Percentiles rank a stretch among this genome's conserved stretches.
Evolutionary conservation across 2,797 vertebrate genomes (phyloP).

Genomic region (Picus viridis): DNA sequence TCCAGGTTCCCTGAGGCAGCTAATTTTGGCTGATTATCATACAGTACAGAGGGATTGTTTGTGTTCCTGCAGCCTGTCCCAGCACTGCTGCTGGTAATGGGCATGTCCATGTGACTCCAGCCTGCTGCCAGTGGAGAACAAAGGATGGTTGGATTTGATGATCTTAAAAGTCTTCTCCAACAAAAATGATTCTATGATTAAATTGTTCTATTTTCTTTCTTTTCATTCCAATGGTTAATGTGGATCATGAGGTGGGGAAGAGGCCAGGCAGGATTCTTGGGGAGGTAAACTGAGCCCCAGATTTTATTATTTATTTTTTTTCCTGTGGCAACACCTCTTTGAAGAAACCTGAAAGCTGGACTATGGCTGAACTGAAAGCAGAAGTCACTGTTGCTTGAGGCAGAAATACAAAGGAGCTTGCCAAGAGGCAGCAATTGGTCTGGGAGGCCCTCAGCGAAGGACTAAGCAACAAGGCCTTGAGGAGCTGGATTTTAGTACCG

Average conservation of each 20-base stretch:
- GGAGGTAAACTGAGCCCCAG: neutral
- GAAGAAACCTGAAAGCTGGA: neutral
- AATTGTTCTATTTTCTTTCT: neutral
- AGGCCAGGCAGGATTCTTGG: neutral
- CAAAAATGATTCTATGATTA: no score
- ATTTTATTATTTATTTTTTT: neutral
- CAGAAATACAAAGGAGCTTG: neutral
- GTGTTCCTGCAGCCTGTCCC: slow-evolving; percentile 15
- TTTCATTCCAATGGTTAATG: neutral
- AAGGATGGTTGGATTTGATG: neutral
- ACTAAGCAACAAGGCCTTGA: neutral
- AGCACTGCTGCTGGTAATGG: neutral
- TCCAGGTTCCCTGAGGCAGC: slow-evolving; percentile 60
- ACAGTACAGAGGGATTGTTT: slow-evolving; percentile 58
- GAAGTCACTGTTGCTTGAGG: neutral
- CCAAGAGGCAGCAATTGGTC: neutral
- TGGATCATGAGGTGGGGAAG: neutral
- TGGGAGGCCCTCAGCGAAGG: neutral
- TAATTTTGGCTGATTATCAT: slow-evolving; percentile 61
- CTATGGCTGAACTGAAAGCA: neutral
- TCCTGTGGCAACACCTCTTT: rapidly evolving
- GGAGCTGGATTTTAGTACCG: neutral
- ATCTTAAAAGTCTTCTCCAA: no score
- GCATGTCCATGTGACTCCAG: neutral
- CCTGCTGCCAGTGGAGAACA: neutral